A percentile compares a stretch with the other conserved stretches of the same genome.
Conservation (phyloP, 2,113 vertebrate species). For the Ctenomys sociabilis region DNA sequence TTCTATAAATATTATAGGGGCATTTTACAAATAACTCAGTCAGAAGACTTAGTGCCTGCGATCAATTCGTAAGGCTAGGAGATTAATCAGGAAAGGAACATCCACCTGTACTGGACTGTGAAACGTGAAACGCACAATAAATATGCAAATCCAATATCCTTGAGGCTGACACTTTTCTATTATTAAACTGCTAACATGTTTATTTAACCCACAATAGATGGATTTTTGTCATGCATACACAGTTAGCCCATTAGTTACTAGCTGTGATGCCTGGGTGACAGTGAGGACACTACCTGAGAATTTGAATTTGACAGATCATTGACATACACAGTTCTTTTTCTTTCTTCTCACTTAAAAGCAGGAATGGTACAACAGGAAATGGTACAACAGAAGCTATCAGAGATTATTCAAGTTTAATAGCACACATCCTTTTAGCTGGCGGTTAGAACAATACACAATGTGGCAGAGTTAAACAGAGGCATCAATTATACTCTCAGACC, state of each 20-base stretch:
- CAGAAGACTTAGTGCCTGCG: constrained; percentile 4
- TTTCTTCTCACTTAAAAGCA: constrained; percentile 68
- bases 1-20: background rate
- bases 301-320: constrained; percentile 78
- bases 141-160: constrained; percentile 71
- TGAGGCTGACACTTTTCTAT: constrained; percentile 75
- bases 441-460: constrained; percentile 78
- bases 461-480: constrained; percentile 80
- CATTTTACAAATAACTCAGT: background rate
- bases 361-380: constrained; percentile 67
- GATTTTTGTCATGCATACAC: constrained; percentile 72
- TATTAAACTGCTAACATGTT: constrained; percentile 76
- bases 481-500: constrained; percentile 81
- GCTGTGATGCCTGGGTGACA: constrained; percentile 76
- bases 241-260: constrained; percentile 69
- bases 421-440: constrained; percentile 75
- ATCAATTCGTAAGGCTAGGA: constrained; percentile 23
- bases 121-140: constrained; percentile 54
- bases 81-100: constrained; percentile 57
- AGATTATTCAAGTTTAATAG: constrained; percentile 81
- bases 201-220: constrained; percentile 74
- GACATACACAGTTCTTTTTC: constrained; percentile 70
- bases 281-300: constrained; percentile 71
- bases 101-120: constrained; percentile 31
- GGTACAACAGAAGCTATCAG: constrained; percentile 69